phyloP scores from a whole-genome alignment of 2,888 invertebrate genomes.

The Microdon myrmicae region DNA sequence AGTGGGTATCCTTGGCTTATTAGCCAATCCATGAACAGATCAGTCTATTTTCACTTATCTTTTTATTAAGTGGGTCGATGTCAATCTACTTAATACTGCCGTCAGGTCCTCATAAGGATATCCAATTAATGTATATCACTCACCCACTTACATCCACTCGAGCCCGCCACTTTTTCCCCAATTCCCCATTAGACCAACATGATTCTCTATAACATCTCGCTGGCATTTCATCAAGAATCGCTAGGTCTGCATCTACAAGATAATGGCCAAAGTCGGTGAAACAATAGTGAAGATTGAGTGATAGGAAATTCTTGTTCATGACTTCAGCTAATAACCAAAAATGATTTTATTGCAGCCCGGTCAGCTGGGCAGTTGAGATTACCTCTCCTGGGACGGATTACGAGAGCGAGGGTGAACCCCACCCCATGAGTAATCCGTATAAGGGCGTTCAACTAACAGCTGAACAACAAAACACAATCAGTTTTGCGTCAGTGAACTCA shows the following conservation, averaged over 20 bases:
- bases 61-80: too few relatives aligned
- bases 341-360: conserved; percentile 44
- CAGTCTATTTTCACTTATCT: too few relatives aligned
- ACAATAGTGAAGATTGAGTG: conserved; percentile 32
- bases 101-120: conserved; percentile 18
- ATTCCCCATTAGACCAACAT: not conserved
- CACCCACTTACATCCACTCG: conserved; percentile 15
- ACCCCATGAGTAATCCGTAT: conserved; percentile 10
- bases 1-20: too few relatives aligned
- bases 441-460: too few relatives aligned
- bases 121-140: conserved; percentile 38
- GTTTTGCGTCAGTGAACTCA: conserved; percentile 41
- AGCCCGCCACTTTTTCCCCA: conserved; percentile 2
- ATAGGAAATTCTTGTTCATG: conserved; percentile 28
- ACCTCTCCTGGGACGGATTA: conserved; percentile 45
- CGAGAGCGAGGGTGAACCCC: conserved; percentile 36
- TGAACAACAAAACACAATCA: conserved; percentile 31
- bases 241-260: conserved; percentile 43
- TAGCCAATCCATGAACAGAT: too few relatives aligned
- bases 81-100: conserved; percentile 1
- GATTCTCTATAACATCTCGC: not conserved
- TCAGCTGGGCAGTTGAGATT: conserved; percentile 21
- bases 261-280: conserved; percentile 37
- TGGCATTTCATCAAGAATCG: conserved; percentile 13
- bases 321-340: conserved; percentile 50